Evolutionary conservation across 2,888 invertebrate species (phyloP), one percentile per base, ranked within the genome.

Genomic region (Ceraclea dissimilis): DNA sequence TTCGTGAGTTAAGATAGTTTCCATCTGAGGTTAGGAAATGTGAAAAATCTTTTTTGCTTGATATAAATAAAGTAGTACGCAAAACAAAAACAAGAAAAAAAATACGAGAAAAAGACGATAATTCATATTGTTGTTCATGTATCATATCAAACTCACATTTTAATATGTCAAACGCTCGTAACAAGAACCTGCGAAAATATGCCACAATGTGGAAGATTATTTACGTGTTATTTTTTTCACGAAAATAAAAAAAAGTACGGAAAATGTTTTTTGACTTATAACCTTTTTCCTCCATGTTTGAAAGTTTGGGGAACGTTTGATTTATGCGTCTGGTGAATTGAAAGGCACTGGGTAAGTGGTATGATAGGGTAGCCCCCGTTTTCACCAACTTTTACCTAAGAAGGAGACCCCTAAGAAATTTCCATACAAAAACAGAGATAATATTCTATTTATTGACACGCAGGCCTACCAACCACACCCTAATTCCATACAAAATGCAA

Each of bases 131-230:
- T 47, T 47, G 20, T 47, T 47, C 47, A 18, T 20, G 13, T 47
- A n/a, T 47, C 47, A 6, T 47, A 49, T 49, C 49, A 49, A 49
- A 49, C 21, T 49, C 49, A 19, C 49, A 26, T 49, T 49, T 49
- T 49, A 49, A 49, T 49, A 49, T 49, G 49, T 49, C 49, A 49
- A 19, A 5, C 47, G 47, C 16, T 39, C 39, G 13, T 39, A 39
- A 39, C 39, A 39, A 39, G 39, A 39, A 39, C 39, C 39, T 39
- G 39, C 39, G 39, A 39, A 39, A 39, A 39, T 39, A 39, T 39
- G 39, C 13, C 39, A n/a, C 39, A 16, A 39, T 5, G 16, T 39
- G 16, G 39, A 8, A 39, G n/a, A 39, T n/a, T 8, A 26, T 26
- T 26, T 26, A 26, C 39, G 39, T n/a, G 2, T 39, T 39, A 4